A percentile compares a stretch with the other conserved stretches of the same genome.
Conservation (phyloP, 2,113 vertebrate species). For the Lophochroa leadbeateri region DNA sequence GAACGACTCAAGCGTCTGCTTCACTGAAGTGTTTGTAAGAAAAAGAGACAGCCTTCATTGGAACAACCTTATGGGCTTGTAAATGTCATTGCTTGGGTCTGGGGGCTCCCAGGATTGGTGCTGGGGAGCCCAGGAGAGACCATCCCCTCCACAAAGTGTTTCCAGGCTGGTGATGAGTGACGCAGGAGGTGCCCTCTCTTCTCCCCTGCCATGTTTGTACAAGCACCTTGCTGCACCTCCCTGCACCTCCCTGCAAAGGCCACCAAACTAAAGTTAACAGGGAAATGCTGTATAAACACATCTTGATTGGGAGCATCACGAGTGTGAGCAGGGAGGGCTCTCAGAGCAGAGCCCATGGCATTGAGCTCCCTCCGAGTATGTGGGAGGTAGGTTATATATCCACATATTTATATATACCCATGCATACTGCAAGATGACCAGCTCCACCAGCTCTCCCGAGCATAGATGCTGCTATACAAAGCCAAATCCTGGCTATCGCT, state of each 20-base stretch:
- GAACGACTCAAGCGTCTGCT: conserved; percentile 47
- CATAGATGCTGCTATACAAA: background rate
- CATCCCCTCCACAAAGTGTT: background rate
- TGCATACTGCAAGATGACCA: background rate
- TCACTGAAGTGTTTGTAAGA: background rate
- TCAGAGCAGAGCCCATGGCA: background rate
- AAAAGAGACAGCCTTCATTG: background rate
- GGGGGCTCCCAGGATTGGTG: background rate
- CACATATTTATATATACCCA: fast-evolving
- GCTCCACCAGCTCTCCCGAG: background rate
- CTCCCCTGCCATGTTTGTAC: background rate
- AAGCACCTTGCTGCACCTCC: background rate
- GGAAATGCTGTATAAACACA: background rate
- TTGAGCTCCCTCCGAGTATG: background rate
- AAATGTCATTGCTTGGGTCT: background rate
- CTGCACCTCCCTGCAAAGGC: background rate
- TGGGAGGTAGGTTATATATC: background rate
- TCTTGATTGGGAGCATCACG: fast-evolving
- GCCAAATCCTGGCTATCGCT: background rate
- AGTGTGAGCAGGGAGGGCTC: background rate
- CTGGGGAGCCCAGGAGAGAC: background rate
- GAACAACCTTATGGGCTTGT: background rate
- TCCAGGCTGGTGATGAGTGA: background rate
- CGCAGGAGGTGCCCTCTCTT: background rate
- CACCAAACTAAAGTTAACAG: background rate